phyloP scores from a whole-genome alignment of 2,797 vertebrate genomes.

The Hylomyscus alleni region DNA sequence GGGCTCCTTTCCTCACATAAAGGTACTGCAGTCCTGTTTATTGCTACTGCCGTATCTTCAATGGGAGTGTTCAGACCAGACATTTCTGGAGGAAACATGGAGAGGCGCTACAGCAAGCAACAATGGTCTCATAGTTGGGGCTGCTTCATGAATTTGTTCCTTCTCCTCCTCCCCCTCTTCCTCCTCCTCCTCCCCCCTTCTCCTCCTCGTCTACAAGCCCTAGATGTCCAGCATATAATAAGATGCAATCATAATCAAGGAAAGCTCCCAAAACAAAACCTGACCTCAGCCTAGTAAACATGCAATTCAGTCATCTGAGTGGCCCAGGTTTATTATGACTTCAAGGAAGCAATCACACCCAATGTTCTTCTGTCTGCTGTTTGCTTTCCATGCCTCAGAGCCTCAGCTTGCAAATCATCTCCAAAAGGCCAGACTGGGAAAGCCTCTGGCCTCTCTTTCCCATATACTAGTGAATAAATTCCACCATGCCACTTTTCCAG shows the following conservation, averaged over 20 bases:
- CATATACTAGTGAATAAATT: constrained; percentile 41
- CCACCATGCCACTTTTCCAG: constrained; percentile 35
- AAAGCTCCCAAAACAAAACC: constrained; percentile 47
- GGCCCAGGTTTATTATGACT: constrained; percentile 64
- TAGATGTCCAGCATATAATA: constrained; percentile 64
- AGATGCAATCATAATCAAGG: constrained; percentile 46
- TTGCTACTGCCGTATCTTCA: constrained; percentile 24
- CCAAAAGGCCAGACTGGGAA: constrained; percentile 63
- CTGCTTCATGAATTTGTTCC: constrained; percentile 2
- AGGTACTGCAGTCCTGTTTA: background rate
- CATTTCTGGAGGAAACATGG: constrained; percentile 7
- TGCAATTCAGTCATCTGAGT: constrained; percentile 44
- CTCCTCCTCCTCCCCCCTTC: background rate
- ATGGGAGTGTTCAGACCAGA: constrained; percentile 25
- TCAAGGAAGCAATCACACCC: constrained; percentile 59
- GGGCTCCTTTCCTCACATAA: background rate
- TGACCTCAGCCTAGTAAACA: constrained; percentile 70
- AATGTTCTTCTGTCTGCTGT: background rate
- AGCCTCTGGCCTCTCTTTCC: constrained; percentile 60
- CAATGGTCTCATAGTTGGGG: background rate
- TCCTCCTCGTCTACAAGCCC: background rate
- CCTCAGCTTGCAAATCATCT: constrained; percentile 56
- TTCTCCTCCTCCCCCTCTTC: background rate
- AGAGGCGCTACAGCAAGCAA: constrained; percentile 13
- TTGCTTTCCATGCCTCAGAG: constrained; percentile 67